A percentile compares a stretch with the other conserved stretches of the same genome.
Conservation (phyloP, 2,888 invertebrate species). For the Alviniconcha strummeri region DNA sequence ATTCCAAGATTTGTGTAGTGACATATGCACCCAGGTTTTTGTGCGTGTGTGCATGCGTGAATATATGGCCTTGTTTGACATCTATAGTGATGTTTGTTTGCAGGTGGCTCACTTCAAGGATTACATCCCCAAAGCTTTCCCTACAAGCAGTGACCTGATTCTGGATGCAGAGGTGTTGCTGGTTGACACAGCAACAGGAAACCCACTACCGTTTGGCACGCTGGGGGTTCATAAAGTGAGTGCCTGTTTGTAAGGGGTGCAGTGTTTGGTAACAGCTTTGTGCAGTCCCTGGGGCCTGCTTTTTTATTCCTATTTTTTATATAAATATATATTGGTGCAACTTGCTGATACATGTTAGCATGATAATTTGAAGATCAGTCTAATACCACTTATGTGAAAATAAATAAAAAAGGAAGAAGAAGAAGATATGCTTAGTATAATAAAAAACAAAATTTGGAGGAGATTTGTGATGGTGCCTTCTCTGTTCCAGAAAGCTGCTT, state of each 20-base stretch:
- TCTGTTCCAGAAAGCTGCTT: constrained; percentile 81
- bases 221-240: constrained; percentile 88
- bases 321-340: background rate
- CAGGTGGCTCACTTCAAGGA: constrained; percentile 88
- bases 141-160: constrained; percentile 88
- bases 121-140: constrained; percentile 91
- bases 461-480: too few relatives aligned
- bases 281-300: background rate
- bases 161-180: constrained; percentile 94
- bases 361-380: too few relatives aligned
- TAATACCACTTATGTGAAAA: too few relatives aligned
- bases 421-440: too few relatives aligned
- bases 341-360: too few relatives aligned
- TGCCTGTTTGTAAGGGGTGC: background rate
- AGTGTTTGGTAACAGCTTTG: background rate
- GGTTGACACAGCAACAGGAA: constrained; percentile 88
- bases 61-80: background rate
- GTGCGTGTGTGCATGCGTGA: too few relatives aligned
- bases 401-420: too few relatives aligned
- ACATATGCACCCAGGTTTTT: too few relatives aligned
- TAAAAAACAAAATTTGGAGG: too few relatives aligned
- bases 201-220: constrained; percentile 93
- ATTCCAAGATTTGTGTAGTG: too few relatives aligned
- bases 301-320: background rate
- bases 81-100: constrained; percentile 11